A percentile compares a stretch with the other conserved stretches of the same genome.
Conservation (phyloP, 53 echinoderm and acorn worm genomes). For the Arbacia lixula region DNA sequence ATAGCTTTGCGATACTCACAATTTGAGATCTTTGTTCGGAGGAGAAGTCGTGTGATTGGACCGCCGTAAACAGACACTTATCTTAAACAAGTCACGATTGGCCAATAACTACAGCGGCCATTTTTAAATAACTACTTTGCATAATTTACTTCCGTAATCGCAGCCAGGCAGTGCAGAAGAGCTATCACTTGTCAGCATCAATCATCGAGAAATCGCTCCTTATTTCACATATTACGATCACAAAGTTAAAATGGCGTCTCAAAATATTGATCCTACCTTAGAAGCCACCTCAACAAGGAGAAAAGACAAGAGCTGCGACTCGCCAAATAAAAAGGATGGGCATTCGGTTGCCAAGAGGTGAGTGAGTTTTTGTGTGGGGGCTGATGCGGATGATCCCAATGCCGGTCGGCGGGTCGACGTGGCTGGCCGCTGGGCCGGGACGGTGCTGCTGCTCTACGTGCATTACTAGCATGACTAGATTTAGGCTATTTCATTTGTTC, state of each 20-base stretch:
- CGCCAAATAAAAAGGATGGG: conserved; percentile 70
- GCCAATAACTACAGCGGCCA: conserved; percentile 39
- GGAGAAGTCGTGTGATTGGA: conserved; percentile 6
- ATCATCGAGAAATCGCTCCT: background rate
- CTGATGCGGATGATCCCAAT: no score
- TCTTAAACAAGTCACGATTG: conserved; percentile 41
- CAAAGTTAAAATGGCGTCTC: conserved; percentile 67
- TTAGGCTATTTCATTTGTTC: no score
- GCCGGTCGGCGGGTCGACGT: no score
- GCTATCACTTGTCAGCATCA: background rate
- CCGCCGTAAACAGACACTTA: background rate
- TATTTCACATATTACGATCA: background rate
- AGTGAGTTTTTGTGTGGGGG: no score
- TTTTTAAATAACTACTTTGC: conserved; percentile 64
- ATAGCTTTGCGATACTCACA: conserved; percentile 24
- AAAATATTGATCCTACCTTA: conserved; percentile 84
- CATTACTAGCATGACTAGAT: no score
- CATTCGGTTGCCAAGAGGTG: conserved; percentile 90
- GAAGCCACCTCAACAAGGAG: conserved; percentile 54
- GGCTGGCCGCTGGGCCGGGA: no score
- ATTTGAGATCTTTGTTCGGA: conserved; percentile 27
- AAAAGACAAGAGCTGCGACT: conserved; percentile 68
- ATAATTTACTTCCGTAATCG: conserved; percentile 43
- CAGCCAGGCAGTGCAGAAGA: background rate
- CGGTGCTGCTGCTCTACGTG: no score